These are phyloP conservation scores for Heterochromis multidens DNA, from an alignment of 2,113 vertebrate genomes.

Conservation along the genomic window DNA sequence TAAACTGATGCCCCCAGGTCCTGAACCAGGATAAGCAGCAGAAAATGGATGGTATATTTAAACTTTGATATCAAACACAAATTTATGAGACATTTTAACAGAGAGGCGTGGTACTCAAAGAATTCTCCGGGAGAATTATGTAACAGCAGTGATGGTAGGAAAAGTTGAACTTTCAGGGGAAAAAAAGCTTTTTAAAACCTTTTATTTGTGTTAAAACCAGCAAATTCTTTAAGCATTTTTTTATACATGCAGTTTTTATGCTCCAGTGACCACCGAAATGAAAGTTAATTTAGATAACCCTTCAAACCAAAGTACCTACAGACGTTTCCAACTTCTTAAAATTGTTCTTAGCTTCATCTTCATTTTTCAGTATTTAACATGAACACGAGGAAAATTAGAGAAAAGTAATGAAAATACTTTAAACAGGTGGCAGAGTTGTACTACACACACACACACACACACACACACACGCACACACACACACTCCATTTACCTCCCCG, in stretches of 20 bases:
- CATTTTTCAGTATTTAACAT: neutral
- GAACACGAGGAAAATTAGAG: neutral
- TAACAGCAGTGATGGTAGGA: neutral
- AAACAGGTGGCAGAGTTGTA: neutral
- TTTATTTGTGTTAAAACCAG: no score
- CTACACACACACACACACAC: neutral
- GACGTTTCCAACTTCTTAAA: neutral
- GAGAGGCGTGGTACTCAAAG: no score
- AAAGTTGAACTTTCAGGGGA: no score
- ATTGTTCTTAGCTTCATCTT: accelerated
- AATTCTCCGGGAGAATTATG: neutral
- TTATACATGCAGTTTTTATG: no score
- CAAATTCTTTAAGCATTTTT: no score
- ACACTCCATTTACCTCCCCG: neutral
- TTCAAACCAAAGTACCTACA: neutral
- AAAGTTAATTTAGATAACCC: neutral
- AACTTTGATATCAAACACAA: neutral
- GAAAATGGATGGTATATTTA: neutral
- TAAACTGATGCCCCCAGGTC: neutral
- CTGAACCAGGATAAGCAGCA: neutral
- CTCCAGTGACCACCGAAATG: no score
- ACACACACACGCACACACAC: neutral
- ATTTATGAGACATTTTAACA: neutral
- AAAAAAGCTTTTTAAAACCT: no score
- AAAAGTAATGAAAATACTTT: neutral